Evolutionary conservation across 2,888 invertebrate species (phyloP), one percentile per base, ranked within the genome.

Genomic region (Drosophila flavopinicola): DNA sequence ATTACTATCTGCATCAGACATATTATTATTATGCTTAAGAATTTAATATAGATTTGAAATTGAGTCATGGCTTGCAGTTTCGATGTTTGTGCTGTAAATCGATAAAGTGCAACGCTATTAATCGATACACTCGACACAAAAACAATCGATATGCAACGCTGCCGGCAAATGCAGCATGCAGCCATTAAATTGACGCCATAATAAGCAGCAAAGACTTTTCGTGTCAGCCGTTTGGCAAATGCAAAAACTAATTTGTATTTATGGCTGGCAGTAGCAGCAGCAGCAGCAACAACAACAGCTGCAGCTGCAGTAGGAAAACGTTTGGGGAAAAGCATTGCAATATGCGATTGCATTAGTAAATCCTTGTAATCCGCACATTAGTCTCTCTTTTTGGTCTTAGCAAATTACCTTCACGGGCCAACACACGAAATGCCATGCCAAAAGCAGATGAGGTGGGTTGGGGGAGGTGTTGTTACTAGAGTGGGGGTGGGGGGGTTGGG

Each of bases 321-420:
- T 32, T 30, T 52, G 65, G 37, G 37, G 24, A 44, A 48, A 56
- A 49, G 63, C 56, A 56, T 32, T 58, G 83, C 79, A 63, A 63
- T 63, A 75, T 82, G 83, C 84, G 87, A 80, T 87, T 84, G 87
- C 83, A 86, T 76, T 77, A 73, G 79, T 87, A 88, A 89, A 82
- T 88, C 88, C 79, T 77, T 80, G 83, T 89, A 89, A 89, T 87
- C 88, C 86, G 58, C 78, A 83, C 87, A 89, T 89, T 88, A 88
- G 87, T 88, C 88, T 89, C 77, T 68, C 84, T 79, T 75, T 70
- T 61, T 32, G 72, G 83, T 79, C 83, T 83, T 83, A 79, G 79
- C 83, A 82, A 82, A 82, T 82, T 83, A 82, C 85, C 79, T 80
- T 64, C 78, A 64, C 54, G 44, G 56, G 61, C 66, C 44, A 65